Evolutionary conservation across 2,113 vertebrate species (phyloP).

Genomic region (Toxotes jaculatrix): DNA sequence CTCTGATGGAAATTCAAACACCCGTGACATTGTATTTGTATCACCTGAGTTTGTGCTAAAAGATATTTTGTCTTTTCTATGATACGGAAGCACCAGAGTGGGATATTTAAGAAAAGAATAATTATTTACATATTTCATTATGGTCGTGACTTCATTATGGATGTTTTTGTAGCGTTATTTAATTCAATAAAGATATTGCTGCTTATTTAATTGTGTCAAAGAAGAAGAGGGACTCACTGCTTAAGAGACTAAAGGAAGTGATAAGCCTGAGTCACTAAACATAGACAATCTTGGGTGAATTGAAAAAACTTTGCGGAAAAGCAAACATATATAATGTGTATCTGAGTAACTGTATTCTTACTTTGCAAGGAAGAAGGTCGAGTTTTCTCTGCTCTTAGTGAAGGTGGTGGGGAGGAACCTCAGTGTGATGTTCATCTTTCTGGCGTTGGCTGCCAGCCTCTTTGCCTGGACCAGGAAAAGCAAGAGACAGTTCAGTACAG

Average conservation of each 20-base stretch:
- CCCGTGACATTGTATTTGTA: background rate
- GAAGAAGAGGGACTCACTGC: background rate
- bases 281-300: background rate
- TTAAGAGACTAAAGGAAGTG: no score
- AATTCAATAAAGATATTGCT: background rate
- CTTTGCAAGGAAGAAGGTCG: constrained; percentile 86
- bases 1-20: background rate
- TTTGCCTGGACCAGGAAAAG: constrained; percentile 79
- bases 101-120: background rate
- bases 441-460: constrained; percentile 85
- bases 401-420: constrained; percentile 90
- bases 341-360: constrained; percentile 74
- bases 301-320: background rate
- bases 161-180: background rate
- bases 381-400: constrained; percentile 92
- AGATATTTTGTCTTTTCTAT: background rate
- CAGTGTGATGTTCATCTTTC: constrained; percentile 87
- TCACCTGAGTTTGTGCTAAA: background rate
- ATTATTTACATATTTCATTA: background rate
- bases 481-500: background rate
- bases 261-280: background rate
- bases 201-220: no score
- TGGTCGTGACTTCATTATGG: background rate
- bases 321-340: background rate
- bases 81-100: background rate